phyloP scores from a whole-genome alignment of 2,113 vertebrate genomes.

The Sander lucioperca region DNA sequence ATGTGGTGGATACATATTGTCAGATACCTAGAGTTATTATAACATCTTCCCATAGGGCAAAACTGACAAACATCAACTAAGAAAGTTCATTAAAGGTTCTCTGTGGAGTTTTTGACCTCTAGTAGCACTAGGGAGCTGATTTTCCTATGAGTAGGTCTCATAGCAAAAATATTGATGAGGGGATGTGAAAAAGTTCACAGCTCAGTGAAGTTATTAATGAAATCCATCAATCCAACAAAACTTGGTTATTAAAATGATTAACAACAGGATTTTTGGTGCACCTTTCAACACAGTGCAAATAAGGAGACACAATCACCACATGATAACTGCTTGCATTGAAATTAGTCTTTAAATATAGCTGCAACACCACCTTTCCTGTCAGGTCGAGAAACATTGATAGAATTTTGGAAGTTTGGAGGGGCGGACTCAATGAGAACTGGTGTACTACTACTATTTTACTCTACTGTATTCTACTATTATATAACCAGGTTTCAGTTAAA shows the following conservation, averaged over 20 bases:
- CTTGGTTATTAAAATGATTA: not conserved
- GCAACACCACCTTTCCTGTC: not conserved
- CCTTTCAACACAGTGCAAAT: not conserved
- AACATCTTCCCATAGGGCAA: not conserved
- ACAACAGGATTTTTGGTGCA: not conserved
- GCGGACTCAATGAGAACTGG: not conserved
- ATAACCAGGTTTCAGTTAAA: not conserved
- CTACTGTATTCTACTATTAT: not conserved
- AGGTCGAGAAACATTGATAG: not conserved
- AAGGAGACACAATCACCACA: not conserved
- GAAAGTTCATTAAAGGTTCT: not conserved
- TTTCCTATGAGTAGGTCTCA: not conserved
- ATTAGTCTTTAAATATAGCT: not conserved
- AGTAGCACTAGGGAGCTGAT: not conserved
- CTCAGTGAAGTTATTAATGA: not conserved
- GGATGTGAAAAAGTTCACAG: too few relatives aligned
- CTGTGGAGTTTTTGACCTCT: not conserved
- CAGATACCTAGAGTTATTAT: not conserved
- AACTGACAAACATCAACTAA: constrained; percentile 3
- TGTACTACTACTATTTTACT: not conserved
- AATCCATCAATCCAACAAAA: not conserved
- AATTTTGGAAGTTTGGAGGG: not conserved
- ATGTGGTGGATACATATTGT: not conserved
- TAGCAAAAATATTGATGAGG: too few relatives aligned
- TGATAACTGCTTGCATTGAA: not conserved